Base-by-base conservation (phyloP, 2,888 invertebrate genomes). In the Chrysodeixis includens region DNA sequence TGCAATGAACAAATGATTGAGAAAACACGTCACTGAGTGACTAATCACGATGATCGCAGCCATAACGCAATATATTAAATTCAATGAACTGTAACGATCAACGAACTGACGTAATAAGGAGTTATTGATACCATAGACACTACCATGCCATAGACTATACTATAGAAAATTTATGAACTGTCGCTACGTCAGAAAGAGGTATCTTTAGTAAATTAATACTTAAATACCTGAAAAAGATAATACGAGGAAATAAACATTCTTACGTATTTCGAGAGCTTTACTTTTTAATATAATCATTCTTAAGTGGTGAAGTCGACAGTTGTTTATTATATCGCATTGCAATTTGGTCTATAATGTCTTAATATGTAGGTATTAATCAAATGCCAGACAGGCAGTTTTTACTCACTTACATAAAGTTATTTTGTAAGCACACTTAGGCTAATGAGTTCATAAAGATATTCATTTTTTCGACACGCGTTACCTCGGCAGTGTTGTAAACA, bases 1-100 rank as follows among this genome's bases (percentile, higher is more conserved):
- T 40, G 40, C 40, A 72, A 55, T 30, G 30, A 8, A 65, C 66
- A n/a, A 20, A 67, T 67, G 67, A 61, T 32, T 58, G 35, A 40
- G 22, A 9, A 40, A 20, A 56, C n/a, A 32, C 35, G 55, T 71
- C 67, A 67, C 14, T 22, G 40, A 40, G 20, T 57, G 32, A 66
- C 22, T 58, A 46, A 61, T 55, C 30, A 18, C 22, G 30, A 58
- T 54, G 54, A 60, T 46, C 18, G 40, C 51, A 53, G 26, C 14
- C 49, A 40, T 40, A 40, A 40, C n/a, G 40, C 40, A 40, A 40
- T 40, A 40, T n/a, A 40, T n/a, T 26, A 8, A 35, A 35, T 12
- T 9, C 40, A 40, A 40, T 40, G n/a, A 40, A n/a, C n/a, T 35
- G 35, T 35, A 14, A 12, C 12, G 35, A 35, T 12, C 35, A 35